Evolutionary conservation across 2,888 invertebrate species (phyloP), one percentile per base, ranked within the genome.

Genomic region (Xestobium rufovillosum): DNA sequence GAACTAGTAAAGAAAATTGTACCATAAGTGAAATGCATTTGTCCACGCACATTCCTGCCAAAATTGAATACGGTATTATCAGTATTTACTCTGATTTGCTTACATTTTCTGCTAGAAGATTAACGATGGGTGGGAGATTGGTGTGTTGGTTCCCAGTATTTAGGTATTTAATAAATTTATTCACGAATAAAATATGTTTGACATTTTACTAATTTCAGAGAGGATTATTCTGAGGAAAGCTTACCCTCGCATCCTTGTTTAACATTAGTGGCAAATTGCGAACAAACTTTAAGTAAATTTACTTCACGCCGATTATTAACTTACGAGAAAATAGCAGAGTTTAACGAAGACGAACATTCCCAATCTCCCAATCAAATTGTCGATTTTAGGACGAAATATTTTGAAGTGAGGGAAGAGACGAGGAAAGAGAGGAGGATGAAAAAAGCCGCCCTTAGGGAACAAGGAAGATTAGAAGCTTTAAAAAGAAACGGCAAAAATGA

Each of bases 81-180:
- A 79, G 85, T 45, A 77, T 97, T 17, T 89, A 86, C 56, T 69
- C 69, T 32, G 97, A 98, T 66, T 70, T 98, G 30, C 66, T 98
- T 26, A 69, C 74, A 52, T 91, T 96, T 66, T 77, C 91, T 0
- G 86, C 86, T 0, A 70, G 69, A 33, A 81, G 86, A 60, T 71
- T 98, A 37, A 73, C 69, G 48, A 45, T 85, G 3, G 77, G 81
- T 3, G 85, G 94, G 0, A 70, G 90, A 44, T 69, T 98, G 11
- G 94, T 97, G 0, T 95, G 86, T 68, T 98, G 97, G 97, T 80
- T 94, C 53, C 98, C 98, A 14, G 72, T 94, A 23, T 82, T 85
- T 45, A 79, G 87, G 83, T 85, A 57, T 59, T 35, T 36, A 8
- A 27, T 41, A 11, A 25, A 14, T 28, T 12, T 32, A 8, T 31